These are phyloP conservation scores for Drosophila tristis DNA, from an alignment of 1,140 invertebrate species.

Conservation along the genomic window DNA sequence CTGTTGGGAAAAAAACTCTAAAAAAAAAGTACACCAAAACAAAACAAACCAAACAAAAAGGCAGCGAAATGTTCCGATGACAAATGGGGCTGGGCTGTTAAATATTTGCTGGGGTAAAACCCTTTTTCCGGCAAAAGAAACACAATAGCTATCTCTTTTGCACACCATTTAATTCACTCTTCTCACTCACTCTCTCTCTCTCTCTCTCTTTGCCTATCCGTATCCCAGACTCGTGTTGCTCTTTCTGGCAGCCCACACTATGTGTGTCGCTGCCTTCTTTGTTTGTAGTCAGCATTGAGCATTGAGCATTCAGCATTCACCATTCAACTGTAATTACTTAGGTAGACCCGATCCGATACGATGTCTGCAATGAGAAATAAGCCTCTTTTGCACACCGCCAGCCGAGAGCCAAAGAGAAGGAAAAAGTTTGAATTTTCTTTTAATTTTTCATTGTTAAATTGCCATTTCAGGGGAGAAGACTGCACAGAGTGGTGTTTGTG, in stretches of 20 bases:
- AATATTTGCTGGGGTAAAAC: slow-evolving; percentile 53
- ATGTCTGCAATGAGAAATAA: slow-evolving; percentile 56
- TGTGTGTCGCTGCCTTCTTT: slow-evolving; percentile 2
- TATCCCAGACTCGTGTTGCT: no score
- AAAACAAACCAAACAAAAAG: slow-evolving; percentile 21
- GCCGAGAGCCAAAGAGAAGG: slow-evolving; percentile 34
- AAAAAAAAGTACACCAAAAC: slow-evolving; percentile 16
- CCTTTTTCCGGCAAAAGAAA: slow-evolving; percentile 56
- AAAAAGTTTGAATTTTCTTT: slow-evolving; percentile 76
- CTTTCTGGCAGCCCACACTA: slow-evolving; percentile 1
- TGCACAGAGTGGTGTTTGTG: not conserved
- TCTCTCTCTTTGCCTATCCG: not conserved
- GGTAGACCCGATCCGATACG: slow-evolving; percentile 59
- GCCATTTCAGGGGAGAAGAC: slow-evolving; percentile 44
- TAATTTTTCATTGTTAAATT: slow-evolving; percentile 83
- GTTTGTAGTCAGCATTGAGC: slow-evolving; percentile 76
- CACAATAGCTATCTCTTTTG: slow-evolving; percentile 59
- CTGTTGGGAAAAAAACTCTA: slow-evolving; percentile 5
- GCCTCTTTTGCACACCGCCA: slow-evolving; percentile 53
- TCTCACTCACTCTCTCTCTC: not conserved
- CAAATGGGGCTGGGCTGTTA: slow-evolving; percentile 52
- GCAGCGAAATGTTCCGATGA: slow-evolving; percentile 44
- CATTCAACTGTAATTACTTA: slow-evolving; percentile 81
- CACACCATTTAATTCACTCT: slow-evolving; percentile 38
- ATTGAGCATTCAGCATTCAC: slow-evolving; percentile 76